Conservation (phyloP, 2,113 vertebrate species). For the Hiodon alosoides region DNA sequence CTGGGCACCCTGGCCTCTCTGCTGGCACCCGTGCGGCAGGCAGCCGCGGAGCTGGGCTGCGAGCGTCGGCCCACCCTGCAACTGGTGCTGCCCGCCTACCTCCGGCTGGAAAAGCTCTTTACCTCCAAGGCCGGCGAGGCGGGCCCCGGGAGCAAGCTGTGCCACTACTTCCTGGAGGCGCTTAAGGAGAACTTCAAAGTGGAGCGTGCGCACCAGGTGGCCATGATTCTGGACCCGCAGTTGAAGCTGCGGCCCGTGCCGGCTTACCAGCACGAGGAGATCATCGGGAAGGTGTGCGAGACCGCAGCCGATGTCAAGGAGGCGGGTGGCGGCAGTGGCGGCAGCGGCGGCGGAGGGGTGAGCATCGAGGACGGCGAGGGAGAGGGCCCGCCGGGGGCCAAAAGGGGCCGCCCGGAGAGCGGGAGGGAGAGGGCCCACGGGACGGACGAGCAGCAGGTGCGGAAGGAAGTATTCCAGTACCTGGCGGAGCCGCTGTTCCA, state of each 20-base stretch:
- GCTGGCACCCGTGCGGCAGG: slow-evolving; percentile 84
- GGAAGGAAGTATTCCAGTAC: slow-evolving; percentile 76
- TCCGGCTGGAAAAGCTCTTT: slow-evolving; percentile 96
- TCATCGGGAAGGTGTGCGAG: slow-evolving; percentile 88
- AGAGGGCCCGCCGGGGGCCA: slow-evolving; percentile 65
- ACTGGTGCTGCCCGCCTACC: slow-evolving; percentile 90
- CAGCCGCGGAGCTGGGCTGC: slow-evolving; percentile 83
- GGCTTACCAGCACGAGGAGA: slow-evolving; percentile 94
- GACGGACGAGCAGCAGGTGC: slow-evolving; percentile 72
- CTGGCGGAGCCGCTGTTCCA: slow-evolving; percentile 66
- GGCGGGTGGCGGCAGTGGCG: slow-evolving; percentile 60
- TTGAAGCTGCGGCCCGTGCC: slow-evolving; percentile 90
- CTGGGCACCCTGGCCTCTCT: slow-evolving; percentile 87
- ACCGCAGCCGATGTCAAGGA: slow-evolving; percentile 81
- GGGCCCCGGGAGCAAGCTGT: slow-evolving; percentile 89
- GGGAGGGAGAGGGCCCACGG: slow-evolving; percentile 55
- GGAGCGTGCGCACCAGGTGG: slow-evolving; percentile 90
- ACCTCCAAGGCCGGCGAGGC: slow-evolving; percentile 94
- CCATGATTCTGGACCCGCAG: slow-evolving; percentile 95
- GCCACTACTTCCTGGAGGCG: slow-evolving; percentile 94
- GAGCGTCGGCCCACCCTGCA: slow-evolving; percentile 91
- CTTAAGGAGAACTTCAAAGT: slow-evolving; percentile 98
- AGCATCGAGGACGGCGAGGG: slow-evolving; percentile 75
- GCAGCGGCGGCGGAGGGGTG: slow-evolving; percentile 61
- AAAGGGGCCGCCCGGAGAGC: slow-evolving; percentile 71